A percentile compares a stretch with the other conserved stretches of the same genome.
phyloP scores from a whole-genome alignment of 2,888 invertebrate genomes.

The Allygus modestus region DNA sequence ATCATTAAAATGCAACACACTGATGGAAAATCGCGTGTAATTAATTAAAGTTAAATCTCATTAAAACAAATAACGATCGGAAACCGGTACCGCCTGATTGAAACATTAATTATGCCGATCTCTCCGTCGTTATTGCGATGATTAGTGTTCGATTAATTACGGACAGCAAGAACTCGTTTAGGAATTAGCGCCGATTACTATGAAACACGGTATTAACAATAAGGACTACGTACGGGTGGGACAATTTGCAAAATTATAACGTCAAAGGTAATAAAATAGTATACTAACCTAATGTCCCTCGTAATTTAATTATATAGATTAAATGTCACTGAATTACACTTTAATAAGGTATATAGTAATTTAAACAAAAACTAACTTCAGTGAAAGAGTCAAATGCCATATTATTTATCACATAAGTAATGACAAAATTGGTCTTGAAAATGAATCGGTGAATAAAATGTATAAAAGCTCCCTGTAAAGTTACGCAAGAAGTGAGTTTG shows the following conservation, averaged over 20 bases:
- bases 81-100: conserved; percentile 19
- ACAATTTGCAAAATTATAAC: too few relatives aligned
- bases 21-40: conserved; percentile 21
- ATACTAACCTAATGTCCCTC: too few relatives aligned
- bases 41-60: conserved; percentile 38
- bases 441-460: not conserved
- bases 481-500: conserved; percentile 7
- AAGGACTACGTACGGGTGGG: too few relatives aligned
- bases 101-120: conserved; percentile 29
- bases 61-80: conserved; percentile 33
- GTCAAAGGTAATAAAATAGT: too few relatives aligned
- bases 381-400: too few relatives aligned
- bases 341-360: too few relatives aligned
- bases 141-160: conserved; percentile 6
- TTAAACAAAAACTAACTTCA: too few relatives aligned
- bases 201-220: not conserved
- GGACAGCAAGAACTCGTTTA: not conserved
- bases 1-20: conserved; percentile 24
- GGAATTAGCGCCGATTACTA: not conserved
- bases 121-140: not conserved
- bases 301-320: too few relatives aligned
- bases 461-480: not conserved
- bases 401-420: too few relatives aligned
- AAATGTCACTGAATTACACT: too few relatives aligned
- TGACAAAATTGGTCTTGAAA: too few relatives aligned